Percentiles rank a stretch among this genome's conserved stretches.
These are phyloP conservation scores for Nyctibius bracteatus DNA, from an alignment of 2,113 vertebrate genomes.

Conservation along the genomic window DNA sequence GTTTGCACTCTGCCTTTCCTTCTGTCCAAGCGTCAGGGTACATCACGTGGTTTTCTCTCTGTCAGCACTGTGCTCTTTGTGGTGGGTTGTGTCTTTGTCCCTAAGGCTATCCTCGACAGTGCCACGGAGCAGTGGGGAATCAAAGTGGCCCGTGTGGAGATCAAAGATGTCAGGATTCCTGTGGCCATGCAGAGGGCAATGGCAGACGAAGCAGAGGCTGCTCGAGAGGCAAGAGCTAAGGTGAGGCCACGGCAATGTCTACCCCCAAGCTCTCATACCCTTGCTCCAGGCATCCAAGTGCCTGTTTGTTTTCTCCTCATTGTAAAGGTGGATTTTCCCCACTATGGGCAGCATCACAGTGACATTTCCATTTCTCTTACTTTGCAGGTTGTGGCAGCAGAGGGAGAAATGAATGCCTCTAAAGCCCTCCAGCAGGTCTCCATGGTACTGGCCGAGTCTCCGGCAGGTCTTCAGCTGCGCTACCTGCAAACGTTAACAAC, in stretches of 20 bases:
- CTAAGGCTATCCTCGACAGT: constrained; percentile 75
- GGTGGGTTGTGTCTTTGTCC: background rate
- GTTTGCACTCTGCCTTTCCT: background rate
- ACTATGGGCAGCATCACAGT: fast-evolving
- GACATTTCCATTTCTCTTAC: background rate
- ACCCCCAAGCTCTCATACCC: background rate
- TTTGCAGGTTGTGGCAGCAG: constrained; percentile 64
- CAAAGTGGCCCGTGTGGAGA: constrained; percentile 83
- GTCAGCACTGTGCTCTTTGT: background rate
- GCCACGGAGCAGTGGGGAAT: constrained; percentile 84
- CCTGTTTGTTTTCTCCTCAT: background rate
- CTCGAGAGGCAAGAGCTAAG: constrained; percentile 81
- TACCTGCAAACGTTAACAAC: constrained; percentile 83
- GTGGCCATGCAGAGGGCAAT: constrained; percentile 85
- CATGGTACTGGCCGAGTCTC: constrained; percentile 78
- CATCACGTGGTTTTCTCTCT: fast-evolving
- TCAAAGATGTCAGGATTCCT: constrained; percentile 85
- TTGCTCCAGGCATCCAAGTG: background rate
- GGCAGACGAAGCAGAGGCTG: constrained; percentile 87
- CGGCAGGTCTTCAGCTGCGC: constrained; percentile 78
- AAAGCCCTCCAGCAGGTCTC: constrained; percentile 85
- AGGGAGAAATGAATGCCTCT: constrained; percentile 84
- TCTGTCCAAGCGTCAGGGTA: background rate
- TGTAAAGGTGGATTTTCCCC: background rate
- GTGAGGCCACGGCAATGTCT: constrained; percentile 42